Evolutionary conservation across 2,797 vertebrate genomes (phyloP).

Genomic region (Orientallactaga sibirica): DNA sequence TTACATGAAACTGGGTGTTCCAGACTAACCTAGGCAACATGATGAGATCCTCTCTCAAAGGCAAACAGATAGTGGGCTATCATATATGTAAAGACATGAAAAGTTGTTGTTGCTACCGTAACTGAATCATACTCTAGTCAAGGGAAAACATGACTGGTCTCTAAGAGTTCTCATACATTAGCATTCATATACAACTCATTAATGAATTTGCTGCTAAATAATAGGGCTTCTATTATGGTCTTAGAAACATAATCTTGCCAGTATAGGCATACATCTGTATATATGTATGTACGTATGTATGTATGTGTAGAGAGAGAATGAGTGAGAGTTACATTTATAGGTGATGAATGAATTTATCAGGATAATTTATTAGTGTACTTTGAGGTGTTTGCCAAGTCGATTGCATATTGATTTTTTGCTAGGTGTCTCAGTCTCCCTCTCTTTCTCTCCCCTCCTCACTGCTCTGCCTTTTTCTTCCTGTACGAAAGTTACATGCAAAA

Average conservation of each 20-base stretch:
- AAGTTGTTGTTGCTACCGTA: background rate
- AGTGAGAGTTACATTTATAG: background rate
- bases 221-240: background rate
- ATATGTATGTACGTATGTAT: background rate
- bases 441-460: background rate
- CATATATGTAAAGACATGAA: background rate
- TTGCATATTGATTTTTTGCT: background rate
- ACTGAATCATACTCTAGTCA: background rate
- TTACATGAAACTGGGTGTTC: background rate
- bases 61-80: background rate
- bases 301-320: background rate
- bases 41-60: background rate
- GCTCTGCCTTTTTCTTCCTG: background rate
- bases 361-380: background rate
- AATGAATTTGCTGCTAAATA: conserved; percentile 9
- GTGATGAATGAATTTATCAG: background rate
- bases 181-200: conserved; percentile 3
- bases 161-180: background rate
- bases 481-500: conserved; percentile 46
- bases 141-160: background rate
- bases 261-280: background rate
- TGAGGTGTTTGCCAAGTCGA: conserved; percentile 35
- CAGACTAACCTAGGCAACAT: background rate
- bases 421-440: background rate
- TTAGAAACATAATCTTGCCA: conserved; percentile 25